Percentiles rank a stretch among this genome's conserved stretches.
Conservation (phyloP, 1,140 invertebrate species). For the Acromyrmex heyeri region DNA sequence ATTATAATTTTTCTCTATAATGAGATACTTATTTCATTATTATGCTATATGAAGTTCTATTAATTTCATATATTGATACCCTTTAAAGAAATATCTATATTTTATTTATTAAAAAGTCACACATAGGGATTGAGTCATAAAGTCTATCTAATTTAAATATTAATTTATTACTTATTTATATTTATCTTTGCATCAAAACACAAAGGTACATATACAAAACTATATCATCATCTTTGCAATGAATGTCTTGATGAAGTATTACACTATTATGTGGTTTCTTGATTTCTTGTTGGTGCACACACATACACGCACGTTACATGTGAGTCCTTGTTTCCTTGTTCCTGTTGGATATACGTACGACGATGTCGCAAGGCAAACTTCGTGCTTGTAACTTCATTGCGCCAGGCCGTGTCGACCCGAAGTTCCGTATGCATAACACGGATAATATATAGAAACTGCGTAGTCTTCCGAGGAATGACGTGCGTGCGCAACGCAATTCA, state of each 20-base stretch:
- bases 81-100: neutral
- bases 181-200: constrained; percentile 5
- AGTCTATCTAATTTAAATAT: neutral
- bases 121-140: neutral
- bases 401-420: constrained; percentile 41
- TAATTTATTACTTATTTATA: neutral
- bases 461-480: constrained; percentile 47
- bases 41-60: neutral
- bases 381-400: constrained; percentile 61
- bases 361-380: constrained; percentile 60
- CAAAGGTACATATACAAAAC: neutral
- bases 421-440: constrained; percentile 54
- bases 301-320: neutral
- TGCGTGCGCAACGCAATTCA: constrained; percentile 39
- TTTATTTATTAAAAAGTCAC: neutral
- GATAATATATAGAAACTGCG: constrained; percentile 59
- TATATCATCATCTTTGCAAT: constrained; percentile 5
- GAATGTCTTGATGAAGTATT: constrained; percentile 43
- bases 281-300: constrained; percentile 40
- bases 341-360: constrained; percentile 49
- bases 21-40: neutral
- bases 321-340: constrained; percentile 54
- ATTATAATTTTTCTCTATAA: neutral
- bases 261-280: constrained; percentile 51
- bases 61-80: neutral